Evolutionary conservation across 23 tunicate genomes (phyloP).

Genomic region (Trididemnum clinides): DNA sequence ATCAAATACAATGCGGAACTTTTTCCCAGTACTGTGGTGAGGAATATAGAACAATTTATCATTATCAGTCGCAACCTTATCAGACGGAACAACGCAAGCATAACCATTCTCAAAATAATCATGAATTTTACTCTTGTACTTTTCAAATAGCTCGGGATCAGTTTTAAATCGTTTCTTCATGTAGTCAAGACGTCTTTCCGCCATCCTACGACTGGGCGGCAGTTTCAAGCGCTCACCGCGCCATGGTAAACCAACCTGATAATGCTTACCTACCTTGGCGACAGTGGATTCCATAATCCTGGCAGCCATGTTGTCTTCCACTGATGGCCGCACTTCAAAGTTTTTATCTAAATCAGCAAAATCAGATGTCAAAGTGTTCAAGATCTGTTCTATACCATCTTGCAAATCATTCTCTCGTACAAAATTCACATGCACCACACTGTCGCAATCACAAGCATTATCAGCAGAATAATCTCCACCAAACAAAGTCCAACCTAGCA

Average conservation of each 20-base stretch:
- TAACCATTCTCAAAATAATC: neutral
- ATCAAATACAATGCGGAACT: slow-evolving; percentile 29
- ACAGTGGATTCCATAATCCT: no score
- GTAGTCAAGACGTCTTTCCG: neutral
- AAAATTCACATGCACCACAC: neutral
- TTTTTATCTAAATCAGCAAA: no score
- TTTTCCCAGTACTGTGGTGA: neutral
- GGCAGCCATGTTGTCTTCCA: no score
- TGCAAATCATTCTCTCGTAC: no score
- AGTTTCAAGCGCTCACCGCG: neutral
- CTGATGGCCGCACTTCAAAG: no score
- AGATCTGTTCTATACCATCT: no score
- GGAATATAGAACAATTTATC: neutral
- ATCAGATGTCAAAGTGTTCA: no score
- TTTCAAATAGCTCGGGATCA: neutral
- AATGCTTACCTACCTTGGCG: no score
- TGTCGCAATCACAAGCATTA: neutral
- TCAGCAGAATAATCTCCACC: neutral
- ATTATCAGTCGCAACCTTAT: neutral
- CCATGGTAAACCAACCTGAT: slow-evolving; percentile 4
- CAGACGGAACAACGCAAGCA: neutral
- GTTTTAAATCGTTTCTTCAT: neutral
- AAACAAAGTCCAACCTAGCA: neutral
- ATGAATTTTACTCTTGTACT: neutral
- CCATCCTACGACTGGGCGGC: neutral